phyloP scores from a whole-genome alignment of 1,140 invertebrate genomes.

The Polypedilum pembai region DNA sequence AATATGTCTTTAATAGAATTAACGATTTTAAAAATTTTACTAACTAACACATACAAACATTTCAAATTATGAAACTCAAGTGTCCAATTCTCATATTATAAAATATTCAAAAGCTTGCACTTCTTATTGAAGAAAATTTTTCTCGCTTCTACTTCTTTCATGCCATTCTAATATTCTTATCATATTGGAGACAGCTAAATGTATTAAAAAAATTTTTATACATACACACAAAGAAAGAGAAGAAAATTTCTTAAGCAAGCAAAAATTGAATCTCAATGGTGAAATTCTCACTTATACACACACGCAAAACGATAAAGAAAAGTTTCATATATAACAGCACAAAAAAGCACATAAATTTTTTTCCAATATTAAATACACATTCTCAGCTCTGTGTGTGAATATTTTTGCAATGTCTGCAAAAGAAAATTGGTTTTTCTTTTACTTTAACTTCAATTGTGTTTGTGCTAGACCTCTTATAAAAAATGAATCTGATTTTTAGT shows the following conservation, averaged over 20 bases:
- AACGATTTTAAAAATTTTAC: too few species aligned
- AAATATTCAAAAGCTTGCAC: too few species aligned
- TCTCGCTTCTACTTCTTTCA: conserved; percentile 7
- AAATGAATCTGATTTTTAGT: not conserved
- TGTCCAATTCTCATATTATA: too few species aligned
- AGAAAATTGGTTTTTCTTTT: conserved; percentile 27
- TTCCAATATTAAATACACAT: conserved; percentile 24
- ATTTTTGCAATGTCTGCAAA: conserved; percentile 27
- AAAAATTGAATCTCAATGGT: too few species aligned
- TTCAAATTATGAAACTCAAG: too few species aligned
- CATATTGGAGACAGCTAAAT: conserved; percentile 12
- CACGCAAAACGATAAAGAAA: not conserved
- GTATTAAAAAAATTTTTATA: conserved; percentile 5
- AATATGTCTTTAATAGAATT: too few species aligned
- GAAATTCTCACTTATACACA: too few species aligned
- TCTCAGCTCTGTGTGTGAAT: not conserved
- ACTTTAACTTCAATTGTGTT: not conserved
- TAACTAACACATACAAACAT: too few species aligned
- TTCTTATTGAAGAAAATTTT: too few species aligned
- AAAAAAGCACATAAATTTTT: conserved; percentile 11
- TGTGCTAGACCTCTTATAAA: not conserved
- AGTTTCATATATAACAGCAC: not conserved
- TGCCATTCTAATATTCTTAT: conserved; percentile 19
- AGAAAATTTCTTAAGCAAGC: not conserved
- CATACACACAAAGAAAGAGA: not conserved